phyloP scores from a whole-genome alignment of 2,113 vertebrate species.

The Oryzias celebensis region DNA sequence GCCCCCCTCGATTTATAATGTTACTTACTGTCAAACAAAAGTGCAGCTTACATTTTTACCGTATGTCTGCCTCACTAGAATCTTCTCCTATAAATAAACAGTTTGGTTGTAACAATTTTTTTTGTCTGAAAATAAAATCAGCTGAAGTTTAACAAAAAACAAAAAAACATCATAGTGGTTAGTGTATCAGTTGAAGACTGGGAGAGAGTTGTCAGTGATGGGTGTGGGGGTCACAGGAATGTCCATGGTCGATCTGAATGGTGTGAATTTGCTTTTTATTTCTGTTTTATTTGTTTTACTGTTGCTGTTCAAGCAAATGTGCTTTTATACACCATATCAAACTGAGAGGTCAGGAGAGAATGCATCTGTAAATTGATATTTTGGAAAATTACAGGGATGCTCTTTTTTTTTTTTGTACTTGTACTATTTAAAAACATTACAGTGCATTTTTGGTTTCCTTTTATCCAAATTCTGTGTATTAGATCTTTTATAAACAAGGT shows the following conservation, averaged over 20 bases:
- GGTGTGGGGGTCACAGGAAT: constrained; percentile 6
- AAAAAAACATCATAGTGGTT: background rate
- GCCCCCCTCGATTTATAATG: constrained; percentile 15
- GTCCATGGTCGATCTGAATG: constrained; percentile 12
- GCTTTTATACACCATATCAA: constrained; percentile 53
- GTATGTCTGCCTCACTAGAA: constrained; percentile 15
- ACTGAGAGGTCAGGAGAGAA: constrained; percentile 26
- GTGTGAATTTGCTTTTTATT: constrained; percentile 39
- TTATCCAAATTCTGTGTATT: constrained; percentile 3
- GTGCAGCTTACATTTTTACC: constrained; percentile 3
- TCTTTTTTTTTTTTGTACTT: constrained; percentile 12
- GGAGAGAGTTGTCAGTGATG: constrained; percentile 1
- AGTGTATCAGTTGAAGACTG: constrained; percentile 6
- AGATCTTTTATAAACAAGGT: background rate
- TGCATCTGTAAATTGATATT: constrained; percentile 7
- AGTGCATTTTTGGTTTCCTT: background rate
- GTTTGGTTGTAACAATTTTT: constrained; percentile 1
- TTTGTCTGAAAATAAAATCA: constrained; percentile 2
- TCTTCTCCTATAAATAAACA: constrained; percentile 15
- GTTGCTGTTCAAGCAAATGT: constrained; percentile 39
- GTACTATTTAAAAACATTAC: constrained; percentile 1
- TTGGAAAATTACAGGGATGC: constrained; percentile 21
- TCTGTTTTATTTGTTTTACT: background rate
- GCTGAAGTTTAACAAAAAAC: background rate
- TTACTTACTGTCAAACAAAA: constrained; percentile 31